A percentile compares a stretch with the other conserved stretches of the same genome.
phyloP scores from a whole-genome alignment of 35 echinoderm and acorn worm species.

The Hemicentrotus pulcherrimus region DNA sequence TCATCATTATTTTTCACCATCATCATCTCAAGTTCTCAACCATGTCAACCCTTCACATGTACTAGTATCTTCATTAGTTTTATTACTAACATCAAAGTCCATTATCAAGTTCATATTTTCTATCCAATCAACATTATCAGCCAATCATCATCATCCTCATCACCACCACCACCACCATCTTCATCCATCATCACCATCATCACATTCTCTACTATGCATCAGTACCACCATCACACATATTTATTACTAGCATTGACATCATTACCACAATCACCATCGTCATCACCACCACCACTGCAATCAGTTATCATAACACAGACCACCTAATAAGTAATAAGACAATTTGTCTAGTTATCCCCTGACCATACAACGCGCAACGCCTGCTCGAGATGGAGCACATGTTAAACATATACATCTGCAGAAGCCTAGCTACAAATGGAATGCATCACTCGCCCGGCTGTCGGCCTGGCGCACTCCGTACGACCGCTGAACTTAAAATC shows the following conservation, averaged over 20 bases:
- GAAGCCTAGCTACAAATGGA: neutral
- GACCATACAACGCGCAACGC: neutral
- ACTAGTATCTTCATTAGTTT: neutral
- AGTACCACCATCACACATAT: neutral
- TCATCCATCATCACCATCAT: neutral
- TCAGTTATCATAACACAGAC: neutral
- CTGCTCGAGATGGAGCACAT: neutral
- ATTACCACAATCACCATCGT: neutral
- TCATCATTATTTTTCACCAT: slow-evolving; percentile 12
- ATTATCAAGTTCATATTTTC: neutral
- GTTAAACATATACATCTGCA: neutral
- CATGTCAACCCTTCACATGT: neutral
- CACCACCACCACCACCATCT: neutral
- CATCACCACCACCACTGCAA: neutral
- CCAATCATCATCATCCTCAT: neutral
- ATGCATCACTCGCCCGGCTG: neutral
- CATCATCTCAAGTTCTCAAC: neutral
- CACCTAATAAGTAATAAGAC: neutral
- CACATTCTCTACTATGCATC: neutral
- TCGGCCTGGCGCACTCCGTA: neutral
- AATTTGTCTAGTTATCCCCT: neutral
- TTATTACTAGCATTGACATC: neutral
- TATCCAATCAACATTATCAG: neutral
- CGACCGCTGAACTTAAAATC: neutral
- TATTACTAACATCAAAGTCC: neutral